Evolutionary conservation across 2,113 vertebrate species (phyloP), one percentile per base, ranked within the genome.

Genomic region (Festucalex cinctus): DNA sequence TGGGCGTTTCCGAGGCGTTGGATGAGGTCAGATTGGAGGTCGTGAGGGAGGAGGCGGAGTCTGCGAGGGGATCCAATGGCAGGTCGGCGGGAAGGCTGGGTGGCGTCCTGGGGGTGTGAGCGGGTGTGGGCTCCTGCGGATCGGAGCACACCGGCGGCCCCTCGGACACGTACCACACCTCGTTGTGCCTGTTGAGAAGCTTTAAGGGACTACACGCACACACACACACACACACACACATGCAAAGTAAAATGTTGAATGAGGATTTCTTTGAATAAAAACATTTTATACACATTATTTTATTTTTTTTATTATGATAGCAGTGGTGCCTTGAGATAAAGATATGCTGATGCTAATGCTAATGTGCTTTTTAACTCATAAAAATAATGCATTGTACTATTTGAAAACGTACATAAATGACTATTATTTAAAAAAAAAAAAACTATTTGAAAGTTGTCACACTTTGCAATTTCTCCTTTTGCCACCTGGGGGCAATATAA

Each of bases 161-260:
- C 46, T 91, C 84, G 1, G 86, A 77, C 35, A 93, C 61, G 3
- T 91, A 93, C 92, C 92, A 93, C 44, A 93, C 88, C 81, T 93
- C 92, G 35, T 93, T 93, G 82, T 92, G 92, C 44, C 91, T 88
- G 85, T 91, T 88, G 66, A 91, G 1, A 58, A 93, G 77, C 87
- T 90, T 93, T 74, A 90, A 74, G 49, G 92, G 92, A 69, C 92
- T 93, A 26, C 7, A 80, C 43, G 71, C 66, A 79, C 63, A 76
- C 65, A 82, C 53, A 83, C 60, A 79, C 16, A 48, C 26, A 68
- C 58, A 26, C 6, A 80, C 37, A 73, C 68, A 79, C 22, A n/a
- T n/a, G 48, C 17, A 65, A 17, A 22, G 48, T n/a, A 2, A 51
- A n/a, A 51, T 10, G 20, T 51, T 46, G 17, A 2, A n/a, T 48